These are phyloP conservation scores for Charadrius vociferus DNA, from an alignment of 2,113 vertebrate species.

Conservation along the genomic window DNA sequence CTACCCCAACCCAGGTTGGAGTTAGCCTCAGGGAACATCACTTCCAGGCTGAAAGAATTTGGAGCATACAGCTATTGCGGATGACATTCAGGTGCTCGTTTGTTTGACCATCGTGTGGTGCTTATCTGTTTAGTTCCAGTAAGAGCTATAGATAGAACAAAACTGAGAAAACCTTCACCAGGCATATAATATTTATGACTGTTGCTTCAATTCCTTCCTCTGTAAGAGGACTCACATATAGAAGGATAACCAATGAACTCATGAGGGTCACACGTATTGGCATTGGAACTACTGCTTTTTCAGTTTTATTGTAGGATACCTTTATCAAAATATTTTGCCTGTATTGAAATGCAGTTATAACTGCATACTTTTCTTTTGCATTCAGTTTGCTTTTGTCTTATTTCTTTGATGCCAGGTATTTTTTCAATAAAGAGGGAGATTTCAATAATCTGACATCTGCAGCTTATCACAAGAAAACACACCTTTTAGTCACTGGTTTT, in stretches of 20 bases:
- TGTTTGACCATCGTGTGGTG: not conserved
- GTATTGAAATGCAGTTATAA: not conserved
- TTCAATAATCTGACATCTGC: constrained; percentile 89
- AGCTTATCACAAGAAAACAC: constrained; percentile 87
- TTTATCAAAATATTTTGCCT: not conserved
- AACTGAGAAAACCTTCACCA: not conserved
- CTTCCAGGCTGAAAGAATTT: not conserved
- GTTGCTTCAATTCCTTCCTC: not conserved
- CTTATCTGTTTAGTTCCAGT: not conserved
- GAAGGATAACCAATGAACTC: not conserved
- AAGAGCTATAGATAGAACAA: not conserved
- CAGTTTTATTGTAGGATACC: not conserved
- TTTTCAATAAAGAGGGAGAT: constrained; percentile 94
- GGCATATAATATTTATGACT: not conserved
- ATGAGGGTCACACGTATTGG: too few relatives aligned
- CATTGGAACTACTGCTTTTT: not conserved
- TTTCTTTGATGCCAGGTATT: constrained; percentile 78
- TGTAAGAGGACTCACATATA: fast-evolving
- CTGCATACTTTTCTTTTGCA: not conserved
- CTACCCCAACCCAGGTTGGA: not conserved
- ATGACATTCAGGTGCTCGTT: not conserved
- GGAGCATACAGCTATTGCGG: not conserved
- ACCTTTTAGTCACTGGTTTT: constrained; percentile 92
- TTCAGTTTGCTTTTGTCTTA: not conserved
- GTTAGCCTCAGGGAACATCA: not conserved